Evolutionary conservation across 1,140 invertebrate species (phyloP), one percentile per base, ranked within the genome.

Genomic region (Chironomus tepperi): DNA sequence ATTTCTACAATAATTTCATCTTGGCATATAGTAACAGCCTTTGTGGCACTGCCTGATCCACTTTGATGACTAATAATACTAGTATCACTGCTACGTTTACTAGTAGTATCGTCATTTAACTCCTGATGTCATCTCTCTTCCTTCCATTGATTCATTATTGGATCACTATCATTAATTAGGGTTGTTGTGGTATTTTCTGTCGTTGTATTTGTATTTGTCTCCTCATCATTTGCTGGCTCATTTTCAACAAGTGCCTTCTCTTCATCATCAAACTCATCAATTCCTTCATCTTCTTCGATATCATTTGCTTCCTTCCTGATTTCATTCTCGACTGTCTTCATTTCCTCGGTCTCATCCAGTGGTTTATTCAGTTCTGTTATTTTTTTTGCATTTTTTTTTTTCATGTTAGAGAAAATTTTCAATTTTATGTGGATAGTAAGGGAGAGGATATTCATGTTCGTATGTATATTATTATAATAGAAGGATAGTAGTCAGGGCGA

Each of bases 71-170:
- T 78, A 77, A 79, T 79, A 75, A 75, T 77, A 7, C 76, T 77
- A 74, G 76, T 79, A 34, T 73, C 74, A 64, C 75, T 73, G 43
- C 74, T 47, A 19, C 74, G 43, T 12, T 47, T 74, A 74, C 73
- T 57, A 64, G 43, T 74, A 77, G 81, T 81, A 78, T 82, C 81
- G 76, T 77, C 81, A 79, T 81, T 80, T 76, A 80, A 82, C 78
- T 80, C 77, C 77, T 80, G 80, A 80, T 82, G 81, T 82, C 81
- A 82, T 82, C 81, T 82, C 74, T 82, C 81, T 73, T 76, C 73
- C 42, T 74, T 75, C 75, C 75, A 75, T 43, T 73, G 75, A 34
- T 74, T 74, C 15, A 10, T n/a, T 7, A 34, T 9, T 43, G 57
- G 47, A 57, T 70, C 65, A 19, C 65, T 70, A 18, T 70, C 65